Conservation (phyloP, 2,797 vertebrate genomes). For the Ctenochaetus hawaiiensis region DNA sequence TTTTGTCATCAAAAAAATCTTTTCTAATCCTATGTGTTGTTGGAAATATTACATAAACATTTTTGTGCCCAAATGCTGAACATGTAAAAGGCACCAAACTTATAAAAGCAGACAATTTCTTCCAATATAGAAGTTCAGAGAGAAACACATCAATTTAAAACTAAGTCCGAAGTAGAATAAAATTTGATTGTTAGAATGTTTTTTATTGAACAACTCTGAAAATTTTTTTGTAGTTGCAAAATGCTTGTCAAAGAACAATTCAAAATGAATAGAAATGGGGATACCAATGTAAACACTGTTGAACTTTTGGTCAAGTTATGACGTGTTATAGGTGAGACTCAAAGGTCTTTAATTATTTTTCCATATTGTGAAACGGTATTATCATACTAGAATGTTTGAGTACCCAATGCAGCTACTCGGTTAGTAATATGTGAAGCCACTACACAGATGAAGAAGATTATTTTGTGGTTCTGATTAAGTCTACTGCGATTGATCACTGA, state of each 20-base stretch:
- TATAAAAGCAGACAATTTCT: too few relatives aligned
- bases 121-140: neutral
- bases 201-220: constrained; percentile 13
- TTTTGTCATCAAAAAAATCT: neutral
- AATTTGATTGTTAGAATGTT: neutral
- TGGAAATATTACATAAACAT: too few relatives aligned
- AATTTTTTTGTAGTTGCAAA: neutral
- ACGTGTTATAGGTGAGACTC: constrained; percentile 55
- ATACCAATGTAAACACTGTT: constrained; percentile 3
- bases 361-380: constrained; percentile 84
- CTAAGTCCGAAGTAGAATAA: neutral
- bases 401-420: constrained; percentile 64
- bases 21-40: neutral
- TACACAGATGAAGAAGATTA: constrained; percentile 53
- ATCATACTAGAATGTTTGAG: constrained; percentile 59
- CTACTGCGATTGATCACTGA: constrained; percentile 63
- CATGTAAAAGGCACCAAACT: neutral
- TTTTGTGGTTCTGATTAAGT: constrained; percentile 43
- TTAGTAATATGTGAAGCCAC: constrained; percentile 68
- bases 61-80: too few relatives aligned
- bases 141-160: neutral
- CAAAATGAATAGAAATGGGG: constrained; percentile 4
- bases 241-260: neutral
- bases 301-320: constrained; percentile 53
- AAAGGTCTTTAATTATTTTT: constrained; percentile 73